phyloP scores from a whole-genome alignment of 2,113 vertebrate species.

The Gavialis gangeticus region DNA sequence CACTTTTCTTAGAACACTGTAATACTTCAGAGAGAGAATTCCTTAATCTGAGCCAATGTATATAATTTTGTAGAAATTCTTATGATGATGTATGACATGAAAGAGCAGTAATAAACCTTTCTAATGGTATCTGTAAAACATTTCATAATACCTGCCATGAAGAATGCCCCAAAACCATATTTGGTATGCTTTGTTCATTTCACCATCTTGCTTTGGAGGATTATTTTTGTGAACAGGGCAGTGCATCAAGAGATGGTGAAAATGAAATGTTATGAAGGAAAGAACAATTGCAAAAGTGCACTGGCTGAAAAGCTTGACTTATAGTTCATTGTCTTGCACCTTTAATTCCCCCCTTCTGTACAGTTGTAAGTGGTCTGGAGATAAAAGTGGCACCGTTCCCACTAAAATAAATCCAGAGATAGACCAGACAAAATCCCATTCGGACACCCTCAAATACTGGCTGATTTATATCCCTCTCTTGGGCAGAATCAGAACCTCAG shows the following conservation, averaged over 20 bases:
- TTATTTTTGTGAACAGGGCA: neutral
- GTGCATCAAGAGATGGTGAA: neutral
- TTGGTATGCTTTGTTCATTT: slow-evolving; percentile 11
- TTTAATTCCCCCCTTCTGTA: neutral
- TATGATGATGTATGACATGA: neutral
- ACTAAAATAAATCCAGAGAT: neutral
- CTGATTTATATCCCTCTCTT: neutral
- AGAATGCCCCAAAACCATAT: neutral
- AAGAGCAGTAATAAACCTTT: slow-evolving; percentile 44
- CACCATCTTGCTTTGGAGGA: neutral
- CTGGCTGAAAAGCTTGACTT: neutral
- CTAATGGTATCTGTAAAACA: slow-evolving; percentile 20
- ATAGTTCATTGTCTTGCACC: neutral
- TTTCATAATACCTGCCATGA: neutral
- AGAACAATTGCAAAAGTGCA: slow-evolving; percentile 2
- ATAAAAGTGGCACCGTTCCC: neutral
- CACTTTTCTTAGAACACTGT: neutral
- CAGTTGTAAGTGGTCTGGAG: neutral
- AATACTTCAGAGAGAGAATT: neutral
- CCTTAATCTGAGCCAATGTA: neutral
- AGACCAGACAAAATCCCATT: neutral
- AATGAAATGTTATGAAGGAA: slow-evolving; percentile 26
- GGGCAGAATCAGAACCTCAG: neutral
- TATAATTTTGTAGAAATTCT: slow-evolving; percentile 17
- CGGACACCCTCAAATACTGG: neutral